These are phyloP conservation scores for Spialia ferax DNA, from an alignment of 2,888 invertebrate species.

Conservation along the genomic window DNA sequence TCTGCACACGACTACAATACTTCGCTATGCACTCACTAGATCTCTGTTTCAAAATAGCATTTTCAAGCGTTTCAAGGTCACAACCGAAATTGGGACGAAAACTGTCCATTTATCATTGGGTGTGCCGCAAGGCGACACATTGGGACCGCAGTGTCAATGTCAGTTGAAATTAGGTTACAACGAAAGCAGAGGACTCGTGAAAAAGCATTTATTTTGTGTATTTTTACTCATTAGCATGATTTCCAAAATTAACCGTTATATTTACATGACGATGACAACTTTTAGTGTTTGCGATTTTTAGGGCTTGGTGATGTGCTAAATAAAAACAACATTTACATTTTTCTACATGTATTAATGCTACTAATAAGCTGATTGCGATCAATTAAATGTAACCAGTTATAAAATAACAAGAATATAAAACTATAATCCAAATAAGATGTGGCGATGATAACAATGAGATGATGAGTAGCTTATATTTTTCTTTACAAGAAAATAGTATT, in stretches of 20 bases:
- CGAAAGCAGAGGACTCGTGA: constrained; percentile 22
- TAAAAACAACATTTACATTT: too few species aligned
- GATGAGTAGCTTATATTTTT: too few species aligned
- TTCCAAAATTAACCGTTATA: constrained; percentile 6
- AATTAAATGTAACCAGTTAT: too few species aligned
- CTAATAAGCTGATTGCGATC: too few species aligned
- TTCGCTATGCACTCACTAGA: constrained; percentile 4
- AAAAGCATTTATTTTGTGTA: background rate
- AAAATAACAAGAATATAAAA: too few species aligned
- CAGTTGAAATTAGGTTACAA: constrained; percentile 41
- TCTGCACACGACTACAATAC: constrained; percentile 33
- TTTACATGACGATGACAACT: background rate
- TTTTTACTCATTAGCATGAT: constrained; percentile 9
- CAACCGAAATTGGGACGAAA: constrained; percentile 10
- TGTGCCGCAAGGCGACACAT: constrained; percentile 22
- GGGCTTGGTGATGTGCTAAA: too few species aligned
- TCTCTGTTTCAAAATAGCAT: constrained; percentile 1
- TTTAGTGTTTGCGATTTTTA: too few species aligned
- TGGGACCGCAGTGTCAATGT: constrained; percentile 43
- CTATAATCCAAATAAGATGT: too few species aligned
- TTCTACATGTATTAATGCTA: too few species aligned
- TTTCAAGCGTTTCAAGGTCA: constrained; percentile 4
- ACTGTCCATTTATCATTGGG: constrained; percentile 17
- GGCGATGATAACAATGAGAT: too few species aligned
- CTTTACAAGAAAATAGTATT: too few species aligned